Conservation (phyloP, 2,888 invertebrate genomes). For the Acleris laterana region DNA sequence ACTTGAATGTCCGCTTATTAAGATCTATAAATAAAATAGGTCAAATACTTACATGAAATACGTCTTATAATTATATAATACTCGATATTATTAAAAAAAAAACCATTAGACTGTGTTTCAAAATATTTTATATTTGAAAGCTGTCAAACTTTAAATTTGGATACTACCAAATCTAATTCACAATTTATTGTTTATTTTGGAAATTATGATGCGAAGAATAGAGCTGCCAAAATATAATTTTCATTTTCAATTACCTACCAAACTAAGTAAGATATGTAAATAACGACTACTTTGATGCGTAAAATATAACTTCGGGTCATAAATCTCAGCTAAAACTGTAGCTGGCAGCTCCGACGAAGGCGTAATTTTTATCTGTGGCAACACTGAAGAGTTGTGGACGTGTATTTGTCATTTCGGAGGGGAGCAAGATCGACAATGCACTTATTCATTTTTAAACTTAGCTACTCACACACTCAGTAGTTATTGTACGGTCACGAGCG, state of each 20-base stretch:
- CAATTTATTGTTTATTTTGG: too few relatives aligned
- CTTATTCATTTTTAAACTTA: slow-evolving; percentile 4
- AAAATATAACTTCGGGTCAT: slow-evolving; percentile 14
- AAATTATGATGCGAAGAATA: neutral
- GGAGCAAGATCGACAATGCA: slow-evolving; percentile 46
- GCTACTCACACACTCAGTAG: neutral
- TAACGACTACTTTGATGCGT: slow-evolving; percentile 7
- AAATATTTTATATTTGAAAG: too few relatives aligned
- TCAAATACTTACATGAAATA: too few relatives aligned
- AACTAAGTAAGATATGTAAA: neutral
- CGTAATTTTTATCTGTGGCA: slow-evolving; percentile 60
- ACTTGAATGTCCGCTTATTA: neutral
- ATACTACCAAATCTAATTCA: too few relatives aligned
- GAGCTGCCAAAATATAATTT: neutral
- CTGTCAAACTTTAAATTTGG: too few relatives aligned
- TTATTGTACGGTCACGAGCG: too few relatives aligned
- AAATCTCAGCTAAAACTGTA: slow-evolving; percentile 51
- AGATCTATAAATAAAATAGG: too few relatives aligned
- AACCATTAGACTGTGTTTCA: too few relatives aligned
- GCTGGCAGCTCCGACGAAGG: slow-evolving; percentile 63
- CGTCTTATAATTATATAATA: too few relatives aligned
- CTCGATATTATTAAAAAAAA: too few relatives aligned
- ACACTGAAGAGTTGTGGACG: slow-evolving; percentile 78
- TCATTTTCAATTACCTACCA: neutral
- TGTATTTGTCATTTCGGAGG: slow-evolving; percentile 76